Evolutionary conservation across 1,140 invertebrate species (phyloP).

Genomic region (Hyles vespertilio): DNA sequence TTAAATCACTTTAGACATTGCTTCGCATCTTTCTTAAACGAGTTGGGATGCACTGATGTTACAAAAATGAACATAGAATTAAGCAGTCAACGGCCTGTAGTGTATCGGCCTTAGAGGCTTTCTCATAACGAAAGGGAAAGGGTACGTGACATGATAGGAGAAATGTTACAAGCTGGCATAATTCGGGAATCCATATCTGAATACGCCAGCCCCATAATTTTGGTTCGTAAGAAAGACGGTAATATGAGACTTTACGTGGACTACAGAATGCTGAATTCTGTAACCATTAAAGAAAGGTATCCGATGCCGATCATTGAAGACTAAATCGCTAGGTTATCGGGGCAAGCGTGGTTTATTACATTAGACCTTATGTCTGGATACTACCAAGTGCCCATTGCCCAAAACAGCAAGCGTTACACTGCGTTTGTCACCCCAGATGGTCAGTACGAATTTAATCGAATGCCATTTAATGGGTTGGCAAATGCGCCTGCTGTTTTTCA

Average conservation of each 20-base stretch:
- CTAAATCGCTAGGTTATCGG: neutral
- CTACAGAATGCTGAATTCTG: constrained; percentile 2
- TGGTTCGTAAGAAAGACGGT: constrained; percentile 3
- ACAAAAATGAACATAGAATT: too few relatives aligned
- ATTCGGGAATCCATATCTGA: constrained; percentile 1
- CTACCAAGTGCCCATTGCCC: too few relatives aligned
- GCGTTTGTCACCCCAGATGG: constrained; percentile 20
- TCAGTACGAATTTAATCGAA: constrained; percentile 9
- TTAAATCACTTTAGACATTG: too few relatives aligned
- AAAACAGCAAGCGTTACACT: constrained; percentile 2
- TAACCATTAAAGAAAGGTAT: constrained; percentile 4
- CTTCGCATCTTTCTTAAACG: neutral
- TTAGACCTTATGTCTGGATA: constrained; percentile 15
- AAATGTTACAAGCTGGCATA: constrained; percentile 2
- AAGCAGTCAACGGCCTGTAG: neutral
- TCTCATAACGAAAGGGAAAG: neutral
- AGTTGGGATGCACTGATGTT: neutral
- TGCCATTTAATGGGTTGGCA: constrained; percentile 17
- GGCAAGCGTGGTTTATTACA: constrained; percentile 16
- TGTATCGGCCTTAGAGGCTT: constrained; percentile 1
- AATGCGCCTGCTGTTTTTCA: constrained; percentile 17
- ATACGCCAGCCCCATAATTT: constrained; percentile 6
- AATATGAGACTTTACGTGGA: neutral
- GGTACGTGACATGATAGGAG: constrained; percentile 1
- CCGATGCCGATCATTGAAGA: constrained; percentile 6